phyloP scores from a whole-genome alignment of 2,888 invertebrate species.

The Drosophila bunnanda region DNA sequence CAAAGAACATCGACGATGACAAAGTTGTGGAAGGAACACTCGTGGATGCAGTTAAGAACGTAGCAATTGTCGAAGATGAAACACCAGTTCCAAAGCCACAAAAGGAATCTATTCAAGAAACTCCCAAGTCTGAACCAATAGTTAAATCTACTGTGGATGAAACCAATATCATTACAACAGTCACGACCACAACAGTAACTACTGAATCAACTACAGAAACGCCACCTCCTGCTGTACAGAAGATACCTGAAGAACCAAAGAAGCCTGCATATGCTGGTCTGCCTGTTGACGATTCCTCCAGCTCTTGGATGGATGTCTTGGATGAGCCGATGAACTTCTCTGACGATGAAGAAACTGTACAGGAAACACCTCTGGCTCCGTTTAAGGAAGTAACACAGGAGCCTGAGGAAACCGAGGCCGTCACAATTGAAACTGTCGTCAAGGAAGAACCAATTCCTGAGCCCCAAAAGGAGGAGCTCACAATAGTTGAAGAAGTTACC shows the following conservation, averaged over 20 bases:
- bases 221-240: background rate
- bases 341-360: no score
- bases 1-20: no score
- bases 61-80: slow-evolving; percentile 19
- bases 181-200: slow-evolving; percentile 17
- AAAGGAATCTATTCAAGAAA: background rate
- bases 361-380: no score
- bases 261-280: no score
- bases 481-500: no score
- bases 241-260: slow-evolving; percentile 52
- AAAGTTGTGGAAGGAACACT: no score
- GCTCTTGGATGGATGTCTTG: no score
- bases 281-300: no score
- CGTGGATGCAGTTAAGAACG: background rate
- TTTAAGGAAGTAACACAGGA: no score
- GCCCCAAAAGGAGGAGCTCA: background rate
- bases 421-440: slow-evolving; percentile 63
- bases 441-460: slow-evolving; percentile 25
- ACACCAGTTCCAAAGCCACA: slow-evolving; percentile 8
- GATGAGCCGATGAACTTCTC: no score
- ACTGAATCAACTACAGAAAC: background rate
- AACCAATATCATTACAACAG: background rate
- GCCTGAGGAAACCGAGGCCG: slow-evolving; percentile 69
- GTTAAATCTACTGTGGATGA: slow-evolving; percentile 26
- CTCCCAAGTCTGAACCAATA: background rate